phyloP scores from a whole-genome alignment of 2,113 vertebrate species.

The Oreochromis niloticus region DNA sequence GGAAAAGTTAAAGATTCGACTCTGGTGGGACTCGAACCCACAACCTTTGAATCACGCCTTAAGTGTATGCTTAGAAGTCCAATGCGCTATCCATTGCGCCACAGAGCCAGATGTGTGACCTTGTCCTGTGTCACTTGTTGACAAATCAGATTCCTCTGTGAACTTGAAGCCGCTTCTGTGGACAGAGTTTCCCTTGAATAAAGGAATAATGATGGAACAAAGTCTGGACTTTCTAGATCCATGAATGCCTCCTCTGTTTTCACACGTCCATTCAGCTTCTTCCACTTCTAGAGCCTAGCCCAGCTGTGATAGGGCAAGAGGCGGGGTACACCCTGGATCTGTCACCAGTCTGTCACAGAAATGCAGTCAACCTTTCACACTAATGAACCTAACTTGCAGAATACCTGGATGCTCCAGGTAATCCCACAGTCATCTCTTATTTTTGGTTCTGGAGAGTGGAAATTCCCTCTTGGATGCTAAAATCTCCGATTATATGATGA shows the following conservation, averaged over 20 bases:
- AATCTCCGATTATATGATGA: not conserved
- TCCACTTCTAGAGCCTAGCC: not conserved
- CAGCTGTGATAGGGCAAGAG: too few relatives aligned
- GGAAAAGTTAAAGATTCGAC: not conserved
- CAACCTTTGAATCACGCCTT: not conserved
- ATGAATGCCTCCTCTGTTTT: not conserved
- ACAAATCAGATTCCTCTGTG: not conserved
- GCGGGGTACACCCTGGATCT: not conserved
- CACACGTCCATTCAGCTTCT: not conserved
- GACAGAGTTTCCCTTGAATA: not conserved
- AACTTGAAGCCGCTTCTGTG: not conserved
- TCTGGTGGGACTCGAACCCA: not conserved
- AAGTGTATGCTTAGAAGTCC: not conserved
- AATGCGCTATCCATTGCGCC: fast-evolving
- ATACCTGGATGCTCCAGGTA: not conserved
- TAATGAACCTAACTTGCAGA: not conserved
- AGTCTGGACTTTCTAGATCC: not conserved
- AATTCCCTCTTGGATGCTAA: not conserved
- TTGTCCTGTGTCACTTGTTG: fast-evolving
- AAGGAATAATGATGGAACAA: not conserved
- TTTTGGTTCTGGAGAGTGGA: not conserved
- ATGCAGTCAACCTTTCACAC: not conserved
- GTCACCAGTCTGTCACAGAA: not conserved
- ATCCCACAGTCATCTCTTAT: not conserved
- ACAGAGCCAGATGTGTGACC: not conserved